phyloP scores from a whole-genome alignment of 2,797 vertebrate species.

The Delichon dasypus region DNA sequence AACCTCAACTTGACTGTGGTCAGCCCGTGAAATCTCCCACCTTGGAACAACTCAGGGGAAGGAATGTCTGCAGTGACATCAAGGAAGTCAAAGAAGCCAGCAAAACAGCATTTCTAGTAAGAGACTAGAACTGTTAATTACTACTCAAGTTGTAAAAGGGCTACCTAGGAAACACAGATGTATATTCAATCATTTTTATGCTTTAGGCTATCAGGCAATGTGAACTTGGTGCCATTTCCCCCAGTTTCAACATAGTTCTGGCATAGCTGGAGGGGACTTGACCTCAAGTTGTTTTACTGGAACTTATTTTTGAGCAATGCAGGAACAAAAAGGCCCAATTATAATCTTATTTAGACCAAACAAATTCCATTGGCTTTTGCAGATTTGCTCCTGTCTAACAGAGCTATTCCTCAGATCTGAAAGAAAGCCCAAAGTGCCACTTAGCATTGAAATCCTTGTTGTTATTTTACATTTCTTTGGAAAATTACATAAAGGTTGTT shows the following conservation, averaged over 20 bases:
- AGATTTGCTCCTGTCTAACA: conserved; percentile 20
- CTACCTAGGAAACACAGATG: background rate
- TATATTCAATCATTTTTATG: background rate
- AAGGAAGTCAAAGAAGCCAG: background rate
- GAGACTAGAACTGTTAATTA: background rate
- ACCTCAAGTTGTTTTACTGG: background rate
- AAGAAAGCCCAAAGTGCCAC: background rate
- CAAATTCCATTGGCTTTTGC: conserved; percentile 20
- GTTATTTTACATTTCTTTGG: background rate
- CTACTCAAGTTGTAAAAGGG: background rate
- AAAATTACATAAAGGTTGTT: background rate
- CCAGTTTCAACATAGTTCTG: background rate
- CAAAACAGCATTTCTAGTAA: background rate
- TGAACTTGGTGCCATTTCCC: background rate
- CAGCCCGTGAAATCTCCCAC: background rate
- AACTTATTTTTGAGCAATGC: conserved; percentile 5
- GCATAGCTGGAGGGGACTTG: background rate
- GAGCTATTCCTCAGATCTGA: background rate
- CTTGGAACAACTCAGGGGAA: background rate
- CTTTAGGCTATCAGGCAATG: background rate
- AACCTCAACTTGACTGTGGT: background rate
- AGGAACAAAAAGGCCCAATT: conserved; percentile 20
- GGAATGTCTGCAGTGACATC: background rate
- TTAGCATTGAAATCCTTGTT: background rate
- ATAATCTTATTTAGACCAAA: conserved; percentile 40